Evolutionary conservation across 2,113 vertebrate species (phyloP), one percentile per base, ranked within the genome.

Genomic region (Podarcis raffonei): DNA sequence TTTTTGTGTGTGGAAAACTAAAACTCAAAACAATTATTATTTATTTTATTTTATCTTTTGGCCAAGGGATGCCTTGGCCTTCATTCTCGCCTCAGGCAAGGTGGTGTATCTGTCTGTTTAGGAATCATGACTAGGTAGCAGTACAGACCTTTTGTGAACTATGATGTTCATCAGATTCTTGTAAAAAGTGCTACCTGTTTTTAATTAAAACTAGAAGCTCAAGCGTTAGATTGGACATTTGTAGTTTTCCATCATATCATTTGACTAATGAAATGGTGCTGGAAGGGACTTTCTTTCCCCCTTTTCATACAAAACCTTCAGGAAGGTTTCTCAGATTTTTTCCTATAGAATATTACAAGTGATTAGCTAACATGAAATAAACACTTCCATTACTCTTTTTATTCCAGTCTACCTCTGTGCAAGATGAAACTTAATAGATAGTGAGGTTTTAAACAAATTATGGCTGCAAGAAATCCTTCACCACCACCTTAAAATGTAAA

Each of bases 41-140:
- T 48, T 8, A 77, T 27, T 59, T 48, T 48, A 0, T 2, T 1
- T 78, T 81, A 22, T 48, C 27, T 81, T 42, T 85, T 2, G 6
- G 48, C 15, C 20, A 0, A 5, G 0, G 42, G 4, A 25, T 92
- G 68, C 30, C 5, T n/a, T 86, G 32, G 30, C 53, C 16, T 81
- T 75, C 35, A 88, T 85, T 78, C 92, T 65, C 85, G n/a, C 83
- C 89, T 91, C 15, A 76, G 37, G 87, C 22, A 86, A 53, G 66
- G 86, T 76, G n/a, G 48, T 77, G 66, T 48, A 37, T 15, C 30
- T 11, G 71, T 89, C 81, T 53, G 15, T 78, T 69, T 78, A 66
- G 20, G 13, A n/a, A 78, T 86, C 15, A 22, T 65, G 32, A 84
- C 22, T 83, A 25, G 79, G 32, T 1, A 68, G n/a, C 3, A 75